Percentiles rank a stretch among this genome's conserved stretches.
Conservation (phyloP, 2,888 invertebrate genomes). For the Andrena bucephala region DNA sequence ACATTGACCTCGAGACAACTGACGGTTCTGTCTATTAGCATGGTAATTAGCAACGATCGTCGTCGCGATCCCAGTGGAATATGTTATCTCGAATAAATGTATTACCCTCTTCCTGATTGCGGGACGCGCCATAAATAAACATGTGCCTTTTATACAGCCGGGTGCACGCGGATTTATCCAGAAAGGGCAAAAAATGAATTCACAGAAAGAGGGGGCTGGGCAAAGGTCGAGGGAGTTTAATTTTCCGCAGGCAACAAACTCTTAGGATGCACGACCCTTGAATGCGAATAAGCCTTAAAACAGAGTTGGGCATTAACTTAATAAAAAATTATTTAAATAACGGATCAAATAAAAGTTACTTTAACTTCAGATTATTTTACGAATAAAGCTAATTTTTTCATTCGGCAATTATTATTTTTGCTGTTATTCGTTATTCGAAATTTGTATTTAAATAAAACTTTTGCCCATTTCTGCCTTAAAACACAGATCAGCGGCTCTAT, state of each 20-base stretch:
- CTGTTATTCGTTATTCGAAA: too few species aligned
- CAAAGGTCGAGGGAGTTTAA: slow-evolving; percentile 15
- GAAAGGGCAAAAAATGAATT: slow-evolving; percentile 26
- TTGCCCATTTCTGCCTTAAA: neutral
- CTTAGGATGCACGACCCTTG: slow-evolving; percentile 31
- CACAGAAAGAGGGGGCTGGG: neutral
- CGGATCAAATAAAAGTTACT: too few species aligned
- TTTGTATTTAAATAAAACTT: too few species aligned
- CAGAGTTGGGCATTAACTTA: neutral
- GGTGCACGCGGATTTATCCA: neutral
- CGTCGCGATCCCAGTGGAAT: neutral
- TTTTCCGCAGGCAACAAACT: slow-evolving; percentile 38
- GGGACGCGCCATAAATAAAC: slow-evolving; percentile 42
- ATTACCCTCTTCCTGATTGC: slow-evolving; percentile 18
- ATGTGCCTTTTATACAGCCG: neutral
- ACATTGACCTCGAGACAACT: slow-evolving; percentile 26
- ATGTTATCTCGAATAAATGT: slow-evolving; percentile 21
- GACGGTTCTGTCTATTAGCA: slow-evolving; percentile 41
- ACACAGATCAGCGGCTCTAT: slow-evolving; percentile 29
- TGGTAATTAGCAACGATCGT: slow-evolving; percentile 44
- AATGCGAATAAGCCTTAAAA: slow-evolving; percentile 43
- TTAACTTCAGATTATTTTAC: too few species aligned
- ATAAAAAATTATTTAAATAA: too few species aligned
- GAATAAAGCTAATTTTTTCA: too few species aligned
- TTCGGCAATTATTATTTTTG: too few species aligned